Percentiles rank a stretch among this genome's conserved stretches.
These are phyloP conservation scores for Antitype chi DNA, from an alignment of 2,888 invertebrate genomes.

Conservation along the genomic window DNA sequence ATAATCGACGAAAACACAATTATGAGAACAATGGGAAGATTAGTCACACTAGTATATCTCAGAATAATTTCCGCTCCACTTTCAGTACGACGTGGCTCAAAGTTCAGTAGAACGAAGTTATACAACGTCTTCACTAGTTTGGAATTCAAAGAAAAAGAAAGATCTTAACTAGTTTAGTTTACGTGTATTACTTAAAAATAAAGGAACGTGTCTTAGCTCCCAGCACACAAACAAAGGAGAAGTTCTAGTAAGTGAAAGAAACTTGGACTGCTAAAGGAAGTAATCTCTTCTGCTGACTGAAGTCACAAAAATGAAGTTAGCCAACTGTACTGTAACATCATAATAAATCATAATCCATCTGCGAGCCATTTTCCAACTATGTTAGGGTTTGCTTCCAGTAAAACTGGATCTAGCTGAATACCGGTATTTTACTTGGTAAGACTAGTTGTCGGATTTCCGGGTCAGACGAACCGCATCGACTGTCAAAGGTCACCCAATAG, in stretches of 20 bases:
- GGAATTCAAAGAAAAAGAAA: slow-evolving; percentile 52
- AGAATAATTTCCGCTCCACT: neutral
- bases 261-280: neutral
- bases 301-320: neutral
- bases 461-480: no score
- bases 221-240: neutral
- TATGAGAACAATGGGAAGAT: neutral
- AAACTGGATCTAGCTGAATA: no score
- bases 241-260: neutral
- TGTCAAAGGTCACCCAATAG: no score
- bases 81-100: neutral
- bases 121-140: slow-evolving; percentile 45
- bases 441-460: no score
- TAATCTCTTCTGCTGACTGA: neutral
- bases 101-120: neutral
- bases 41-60: neutral
- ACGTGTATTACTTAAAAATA: slow-evolving; percentile 58
- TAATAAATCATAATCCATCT: no score
- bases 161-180: slow-evolving; percentile 57
- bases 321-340: neutral
- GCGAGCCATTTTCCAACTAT: no score
- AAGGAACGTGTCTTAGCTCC: slow-evolving; percentile 27
- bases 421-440: no score
- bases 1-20: neutral
- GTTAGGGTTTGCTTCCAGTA: no score